A percentile compares a stretch with the other conserved stretches of the same genome.
Conservation (phyloP, 1,140 invertebrate species). For the Eciton burchellii region DNA sequence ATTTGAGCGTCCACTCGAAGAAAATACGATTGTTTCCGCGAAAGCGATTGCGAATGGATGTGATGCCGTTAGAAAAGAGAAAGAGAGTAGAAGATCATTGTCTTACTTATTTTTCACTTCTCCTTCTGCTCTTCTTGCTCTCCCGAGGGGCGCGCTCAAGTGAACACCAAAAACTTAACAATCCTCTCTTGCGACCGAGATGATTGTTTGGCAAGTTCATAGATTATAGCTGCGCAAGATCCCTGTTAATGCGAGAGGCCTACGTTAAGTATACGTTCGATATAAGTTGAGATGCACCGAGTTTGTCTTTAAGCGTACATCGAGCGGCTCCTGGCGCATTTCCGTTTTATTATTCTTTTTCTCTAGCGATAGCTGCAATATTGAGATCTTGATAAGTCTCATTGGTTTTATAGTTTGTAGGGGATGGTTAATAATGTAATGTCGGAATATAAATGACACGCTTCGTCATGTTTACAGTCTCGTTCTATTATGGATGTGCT, state of each 20-base stretch:
- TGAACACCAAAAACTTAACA: not conserved
- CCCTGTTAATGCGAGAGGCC: constrained; percentile 4
- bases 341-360: not conserved
- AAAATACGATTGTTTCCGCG: no score
- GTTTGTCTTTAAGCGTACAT: no score
- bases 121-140: no score
- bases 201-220: constrained; percentile 1
- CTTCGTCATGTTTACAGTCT: constrained; percentile 21
- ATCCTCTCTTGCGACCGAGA: not conserved
- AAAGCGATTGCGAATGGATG: no score
- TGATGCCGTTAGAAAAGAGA: no score
- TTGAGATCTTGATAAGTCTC: not conserved
- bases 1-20: no score
- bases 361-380: not conserved
- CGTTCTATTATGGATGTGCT: constrained; percentile 30
- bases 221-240: not conserved
- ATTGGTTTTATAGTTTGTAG: constrained; percentile 52
- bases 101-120: no score
- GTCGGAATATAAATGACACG: not conserved
- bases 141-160: no score
- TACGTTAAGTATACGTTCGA: not conserved
- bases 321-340: not conserved
- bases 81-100: no score
- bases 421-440: constrained; percentile 40
- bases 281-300: no score